Evolutionary conservation across 2,797 vertebrate genomes (phyloP).

Genomic region (Acanthiza pusilla): DNA sequence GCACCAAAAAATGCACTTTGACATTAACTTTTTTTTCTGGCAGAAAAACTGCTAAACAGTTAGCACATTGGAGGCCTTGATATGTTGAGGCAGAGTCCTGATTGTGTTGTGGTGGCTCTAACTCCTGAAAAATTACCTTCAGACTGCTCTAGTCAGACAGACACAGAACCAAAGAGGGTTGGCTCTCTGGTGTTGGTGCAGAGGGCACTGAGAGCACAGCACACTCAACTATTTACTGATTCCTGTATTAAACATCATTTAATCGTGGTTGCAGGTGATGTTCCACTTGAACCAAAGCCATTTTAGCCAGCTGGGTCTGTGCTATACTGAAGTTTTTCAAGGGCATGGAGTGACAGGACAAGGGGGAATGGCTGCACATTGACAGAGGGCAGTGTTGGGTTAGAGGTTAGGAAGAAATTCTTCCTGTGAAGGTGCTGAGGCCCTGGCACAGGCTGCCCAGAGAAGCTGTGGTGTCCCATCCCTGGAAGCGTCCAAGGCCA

Average conservation of each 20-base stretch:
- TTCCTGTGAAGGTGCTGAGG: background rate
- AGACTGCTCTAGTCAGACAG: background rate
- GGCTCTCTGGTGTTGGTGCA: background rate
- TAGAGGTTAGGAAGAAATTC: background rate
- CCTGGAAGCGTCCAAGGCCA: background rate
- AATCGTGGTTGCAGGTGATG: background rate
- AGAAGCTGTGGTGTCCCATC: background rate
- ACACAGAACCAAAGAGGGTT: background rate
- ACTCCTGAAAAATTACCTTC: background rate
- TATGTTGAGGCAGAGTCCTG: background rate
- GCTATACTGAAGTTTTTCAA: background rate
- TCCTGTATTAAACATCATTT: background rate
- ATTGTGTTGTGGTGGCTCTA: background rate
- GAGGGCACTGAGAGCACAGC: background rate
- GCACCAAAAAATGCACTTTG: background rate
- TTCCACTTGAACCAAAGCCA: background rate
- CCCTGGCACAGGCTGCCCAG: background rate
- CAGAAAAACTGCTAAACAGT: background rate
- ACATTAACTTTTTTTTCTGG: background rate
- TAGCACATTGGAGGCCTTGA: background rate
- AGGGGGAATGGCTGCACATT: background rate
- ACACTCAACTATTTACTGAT: rapidly evolving
- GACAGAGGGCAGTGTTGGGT: rapidly evolving
- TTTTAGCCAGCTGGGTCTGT: background rate
- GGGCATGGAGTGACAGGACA: background rate